These are phyloP conservation scores for honey bee (Apis mellifera) DNA, from an alignment of 1,140 invertebrate genomes.

Conservation along the genomic window Amel_HAv3.1 CM009936.2:12392501-12393000, in stretches of 20 bases:
- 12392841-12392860: not conserved
- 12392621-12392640: too few relatives aligned
- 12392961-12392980: not conserved
- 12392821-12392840: not conserved
- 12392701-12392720: not conserved
- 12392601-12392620: too few relatives aligned
- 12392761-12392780: not conserved
- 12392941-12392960: not conserved
- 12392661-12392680: too few relatives aligned
- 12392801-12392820: too few relatives aligned
- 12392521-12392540: too few relatives aligned
- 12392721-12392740: not conserved
- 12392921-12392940: slow-evolving; percentile 21
- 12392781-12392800: slow-evolving; percentile 5
- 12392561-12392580: too few relatives aligned
- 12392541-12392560: too few relatives aligned
- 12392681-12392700: too few relatives aligned
- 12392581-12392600: too few relatives aligned
- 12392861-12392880: slow-evolving; percentile 37
- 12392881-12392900: slow-evolving; percentile 27
- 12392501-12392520: too few relatives aligned
- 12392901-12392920: not conserved
- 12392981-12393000: not conserved
- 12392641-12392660: too few relatives aligned
- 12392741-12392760: not conserved